Base-by-base conservation (phyloP, 2,888 invertebrate genomes). In the Stenchaetothrips biformis region DNA sequence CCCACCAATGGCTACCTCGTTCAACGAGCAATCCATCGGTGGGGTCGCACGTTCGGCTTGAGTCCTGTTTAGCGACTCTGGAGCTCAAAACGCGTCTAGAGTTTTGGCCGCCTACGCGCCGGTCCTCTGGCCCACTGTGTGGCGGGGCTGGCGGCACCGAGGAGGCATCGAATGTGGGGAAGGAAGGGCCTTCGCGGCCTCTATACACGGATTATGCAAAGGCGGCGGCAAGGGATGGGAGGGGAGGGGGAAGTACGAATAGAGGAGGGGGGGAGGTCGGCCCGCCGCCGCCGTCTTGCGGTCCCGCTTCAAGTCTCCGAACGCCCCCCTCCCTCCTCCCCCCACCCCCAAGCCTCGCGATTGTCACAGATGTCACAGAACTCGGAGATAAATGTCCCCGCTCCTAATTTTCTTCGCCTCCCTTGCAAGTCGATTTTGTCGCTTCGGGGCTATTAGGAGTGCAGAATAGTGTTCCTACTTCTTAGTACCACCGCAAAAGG, bases 301-400 rank as follows among this genome's bases (percentile, higher is more conserved):
- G 37, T 53, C 53, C 16, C 53, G 9, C 53, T 7, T 53, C 53
- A 13, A 9, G 13, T 53, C 53, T 53, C 53, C 53, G 13, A 13
- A 9, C 49, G 8, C 59, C 59, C 18, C 62, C 62, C 62, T 21
- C 67, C 67, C 67, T 21, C 67, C 67, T 8, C 1, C 11, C 67
- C 21, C 25, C 67, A n/a, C 2, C 67, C 21, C 67, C 62, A 6
- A 18, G 7, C 25, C 11, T 7, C 18, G 67, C 21, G 67, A 74
- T 74, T 74, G 67, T 74, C 67, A 74, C 67, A 74, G 67, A 74
- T 74, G 67, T 74, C 67, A 74, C 67, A 74, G 67, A 74, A 74
- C 67, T 74, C 67, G 53, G 67, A 74, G 67, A 74, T 74, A 74
- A 74, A 74, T 74, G 67, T 74, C 67, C 67, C 25, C 59, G 59